Evolutionary conservation across 2,113 vertebrate genomes (phyloP), one percentile per base, ranked within the genome.

Genomic region (Cervus canadensis): DNA sequence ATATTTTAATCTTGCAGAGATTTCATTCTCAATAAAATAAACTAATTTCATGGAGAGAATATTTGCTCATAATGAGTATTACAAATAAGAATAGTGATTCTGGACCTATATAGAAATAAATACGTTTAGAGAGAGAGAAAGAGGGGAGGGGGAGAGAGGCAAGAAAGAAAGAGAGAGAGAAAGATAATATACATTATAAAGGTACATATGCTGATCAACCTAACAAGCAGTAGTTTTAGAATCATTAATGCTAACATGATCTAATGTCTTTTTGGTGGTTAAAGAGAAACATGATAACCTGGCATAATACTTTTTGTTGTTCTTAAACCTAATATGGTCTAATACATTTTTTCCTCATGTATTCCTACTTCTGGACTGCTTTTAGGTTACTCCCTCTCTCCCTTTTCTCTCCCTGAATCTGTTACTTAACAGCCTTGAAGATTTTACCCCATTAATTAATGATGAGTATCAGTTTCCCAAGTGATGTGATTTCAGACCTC

Each of bases 371-470:
- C 60, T 56, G n/a, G 28, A 82, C 33, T 95, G 19, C 10, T 54
- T 26, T 64, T 40, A 50, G 43, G 3, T 45, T 25, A n/a, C 43
- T 43, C 9, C 43, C 50, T 21, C 30, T 36, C 1, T 16, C 14
- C 52, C 1, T 23, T 30, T 50, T 13, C 54, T 36, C 9, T 33
- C 13, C 78, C 48, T n/a, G 11, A 64, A 54, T 93, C 14, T 52
- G 6, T 62, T 87, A 87, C 64, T 92, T 90, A 90, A 81, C 10
- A 89, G 40, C 7, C 4, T 60, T 81, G 16, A 28, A 48, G 59
- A 21, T 40, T 79, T 87, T 76, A 90, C 33, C 13, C 40, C 84
- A 64, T 96, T 94, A 96, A 94, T 95, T 97, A 97, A 95, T 85
- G 36, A 86, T 45, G 59, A 94, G 40, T 78, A 86, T 95, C 43